phyloP scores from a whole-genome alignment of 2,888 invertebrate genomes.

The Helobdella robusta region DNA sequence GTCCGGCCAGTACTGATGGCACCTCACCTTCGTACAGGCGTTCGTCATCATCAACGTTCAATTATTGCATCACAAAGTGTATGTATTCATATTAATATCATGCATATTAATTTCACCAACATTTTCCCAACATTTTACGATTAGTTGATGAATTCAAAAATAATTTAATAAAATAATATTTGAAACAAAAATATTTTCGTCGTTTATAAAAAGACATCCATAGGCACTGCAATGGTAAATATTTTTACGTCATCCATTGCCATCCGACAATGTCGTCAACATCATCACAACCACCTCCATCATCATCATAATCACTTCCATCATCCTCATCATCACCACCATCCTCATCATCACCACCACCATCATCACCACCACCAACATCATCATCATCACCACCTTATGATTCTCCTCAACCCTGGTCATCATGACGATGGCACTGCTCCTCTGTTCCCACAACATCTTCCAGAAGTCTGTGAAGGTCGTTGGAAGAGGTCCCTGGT shows the following conservation, averaged over 20 bases:
- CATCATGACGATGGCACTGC: conserved; percentile 27
- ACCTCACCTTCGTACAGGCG: conserved; percentile 20
- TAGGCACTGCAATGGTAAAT: no score
- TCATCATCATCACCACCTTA: conserved; percentile 15
- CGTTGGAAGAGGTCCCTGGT: conserved; percentile 23
- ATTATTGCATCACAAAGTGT: not conserved
- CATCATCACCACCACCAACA: no score
- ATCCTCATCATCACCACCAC: no score
- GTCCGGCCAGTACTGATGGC: conserved; percentile 29
- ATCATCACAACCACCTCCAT: no score
- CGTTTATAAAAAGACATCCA: no score
- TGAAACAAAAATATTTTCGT: no score
- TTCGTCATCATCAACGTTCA: no score
- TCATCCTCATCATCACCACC: no score
- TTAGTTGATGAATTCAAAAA: not conserved
- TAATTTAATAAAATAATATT: no score
- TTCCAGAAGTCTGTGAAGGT: conserved; percentile 27
- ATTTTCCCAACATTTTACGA: not conserved
- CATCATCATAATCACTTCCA: no score
- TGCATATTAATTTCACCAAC: conserved; percentile 4
- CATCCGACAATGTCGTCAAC: no score
- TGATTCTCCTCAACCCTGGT: conserved; percentile 26
- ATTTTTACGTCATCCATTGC: no score
- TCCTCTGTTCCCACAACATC: conserved; percentile 28
- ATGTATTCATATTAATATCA: not conserved